Evolutionary conservation across 2,113 vertebrate genomes (phyloP).

Genomic region (Rostratula benghalensis): DNA sequence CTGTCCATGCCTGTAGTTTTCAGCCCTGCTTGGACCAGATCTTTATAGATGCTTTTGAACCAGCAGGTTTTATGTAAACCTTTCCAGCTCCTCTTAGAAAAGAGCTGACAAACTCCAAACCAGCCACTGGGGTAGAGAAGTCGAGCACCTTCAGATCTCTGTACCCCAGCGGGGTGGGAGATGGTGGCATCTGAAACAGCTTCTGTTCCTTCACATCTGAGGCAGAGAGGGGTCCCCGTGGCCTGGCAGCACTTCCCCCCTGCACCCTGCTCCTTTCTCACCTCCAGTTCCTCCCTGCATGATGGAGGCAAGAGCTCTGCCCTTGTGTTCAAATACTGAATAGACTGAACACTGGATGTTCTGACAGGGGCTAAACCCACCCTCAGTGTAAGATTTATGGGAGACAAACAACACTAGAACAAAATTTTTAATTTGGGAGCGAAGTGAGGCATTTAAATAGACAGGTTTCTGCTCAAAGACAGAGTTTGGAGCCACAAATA

Average conservation of each 20-base stretch:
- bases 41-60: not conserved
- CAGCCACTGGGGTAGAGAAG: not conserved
- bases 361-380: not conserved
- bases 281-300: not conserved
- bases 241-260: not conserved
- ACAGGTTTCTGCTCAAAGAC: not conserved
- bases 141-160: not conserved
- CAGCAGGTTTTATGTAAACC: not conserved
- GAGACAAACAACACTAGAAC: not conserved
- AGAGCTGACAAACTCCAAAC: not conserved
- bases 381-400: not conserved
- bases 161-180: not conserved
- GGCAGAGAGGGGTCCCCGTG: not conserved
- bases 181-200: not conserved
- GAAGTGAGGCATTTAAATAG: not conserved
- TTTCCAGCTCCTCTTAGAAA: not conserved
- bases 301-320: not conserved
- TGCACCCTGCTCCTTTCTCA: too few species aligned
- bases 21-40: rapidly evolving
- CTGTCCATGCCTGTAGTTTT: not conserved
- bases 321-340: not conserved
- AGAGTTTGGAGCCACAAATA: not conserved
- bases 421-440: not conserved
- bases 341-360: not conserved
- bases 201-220: not conserved